Percentiles rank a stretch among this genome's conserved stretches.
Evolutionary conservation across 1,140 invertebrate species (phyloP).

Genomic region (Adelges cooleyi): DNA sequence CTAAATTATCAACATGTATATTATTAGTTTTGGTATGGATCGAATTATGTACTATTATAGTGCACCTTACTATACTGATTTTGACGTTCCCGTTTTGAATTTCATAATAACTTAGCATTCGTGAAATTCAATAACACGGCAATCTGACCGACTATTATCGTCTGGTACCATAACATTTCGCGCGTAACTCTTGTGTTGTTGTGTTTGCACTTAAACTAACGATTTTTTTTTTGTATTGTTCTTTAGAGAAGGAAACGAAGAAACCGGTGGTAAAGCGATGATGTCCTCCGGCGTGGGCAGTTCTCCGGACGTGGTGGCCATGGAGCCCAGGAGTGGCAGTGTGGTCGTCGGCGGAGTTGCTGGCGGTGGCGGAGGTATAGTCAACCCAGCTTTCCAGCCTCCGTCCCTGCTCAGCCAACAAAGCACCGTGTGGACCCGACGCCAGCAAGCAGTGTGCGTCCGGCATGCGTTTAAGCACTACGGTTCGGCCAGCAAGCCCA

Average conservation of each 20-base stretch:
- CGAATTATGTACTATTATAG: no score
- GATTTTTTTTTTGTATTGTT: not conserved
- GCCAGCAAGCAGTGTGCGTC: slow-evolving; percentile 39
- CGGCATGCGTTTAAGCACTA: slow-evolving; percentile 41
- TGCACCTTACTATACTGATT: no score
- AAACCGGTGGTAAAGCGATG: not conserved
- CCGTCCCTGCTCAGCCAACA: slow-evolving; percentile 33
- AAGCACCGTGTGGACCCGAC: slow-evolving; percentile 36
- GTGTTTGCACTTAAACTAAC: not conserved
- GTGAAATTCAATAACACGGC: no score
- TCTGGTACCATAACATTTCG: no score
- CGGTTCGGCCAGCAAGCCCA: slow-evolving; percentile 38
- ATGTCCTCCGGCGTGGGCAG: slow-evolving; percentile 11
- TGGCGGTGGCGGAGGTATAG: slow-evolving; percentile 7
- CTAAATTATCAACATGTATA: no score
- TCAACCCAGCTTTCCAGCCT: slow-evolving; percentile 31
- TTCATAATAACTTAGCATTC: no score
- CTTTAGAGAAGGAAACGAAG: slow-evolving; percentile 11
- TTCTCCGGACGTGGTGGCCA: slow-evolving; percentile 28
- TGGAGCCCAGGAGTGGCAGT: slow-evolving; percentile 25
- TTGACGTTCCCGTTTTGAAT: no score
- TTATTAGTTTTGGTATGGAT: no score
- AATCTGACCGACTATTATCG: no score
- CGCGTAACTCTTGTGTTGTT: no score
- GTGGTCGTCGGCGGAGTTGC: not conserved